Evolutionary conservation across 2,113 vertebrate genomes (phyloP), one percentile per base, ranked within the genome.

Genomic region (Gobius niger): DNA sequence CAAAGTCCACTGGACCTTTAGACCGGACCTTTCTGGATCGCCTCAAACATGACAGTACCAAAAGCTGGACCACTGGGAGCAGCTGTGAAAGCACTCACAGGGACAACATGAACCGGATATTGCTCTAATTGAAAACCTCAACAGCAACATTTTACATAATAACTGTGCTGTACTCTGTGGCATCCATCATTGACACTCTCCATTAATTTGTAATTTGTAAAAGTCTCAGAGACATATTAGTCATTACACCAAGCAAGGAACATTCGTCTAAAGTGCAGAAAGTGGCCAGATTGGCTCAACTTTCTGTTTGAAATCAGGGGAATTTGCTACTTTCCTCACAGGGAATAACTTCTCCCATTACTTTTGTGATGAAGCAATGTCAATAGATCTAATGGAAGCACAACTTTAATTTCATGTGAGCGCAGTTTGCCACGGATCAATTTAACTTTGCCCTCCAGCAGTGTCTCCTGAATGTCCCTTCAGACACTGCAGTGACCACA

Each of bases 11-110:
- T 44, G 41, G 40, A 41, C 56, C 34, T 59, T 59, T 59, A 59
- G 13, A 59, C 34, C 12, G 14, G 15, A 34, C 7, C 40, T 16
- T 15, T 42, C 57, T 60, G 40, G 57, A 60, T 60, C 14, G 14
- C 7, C 41, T 60, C 57, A 60, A 60, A 60, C 57, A n/a, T 44
- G 57, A 60, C 54, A 57, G 54, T 40, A 57, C 57, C 41, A 9
- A 12, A 60, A 6, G 14, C 9, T 9, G 57, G 57, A 60, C 40
- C 57, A 6, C 14, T 42, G 57, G 14, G 7, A 56, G 57, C 34
- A 44, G 15, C 57, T 60, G 57, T 60, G 34, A 44, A 60, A 60
- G 57, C 34, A 42, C 57, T 9, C 40, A 5, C 10, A 16, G 9
- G n/a, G 15, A n/a, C 34, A 41, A 60, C 57, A 60, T 42, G 57